Evolutionary conservation across 2,888 invertebrate species (phyloP), one percentile per base, ranked within the genome.

Genomic region (Anagyrus pseudococci): DNA sequence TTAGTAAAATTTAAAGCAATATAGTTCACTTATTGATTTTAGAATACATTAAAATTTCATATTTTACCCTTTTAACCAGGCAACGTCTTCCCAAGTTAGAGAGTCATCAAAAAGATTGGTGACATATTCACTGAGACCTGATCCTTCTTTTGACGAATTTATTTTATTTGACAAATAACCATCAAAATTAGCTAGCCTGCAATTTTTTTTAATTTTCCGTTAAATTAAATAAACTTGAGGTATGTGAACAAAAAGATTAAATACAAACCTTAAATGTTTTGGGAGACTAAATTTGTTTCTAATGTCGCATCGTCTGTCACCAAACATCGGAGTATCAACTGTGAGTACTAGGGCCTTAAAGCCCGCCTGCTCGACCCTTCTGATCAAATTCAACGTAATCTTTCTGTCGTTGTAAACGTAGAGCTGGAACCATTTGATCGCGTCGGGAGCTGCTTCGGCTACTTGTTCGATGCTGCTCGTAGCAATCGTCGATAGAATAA

Each of bases 381-480:
- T 76, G 1, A 98, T 87, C 66, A 97, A 83, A 69, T 85, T 84
- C 72, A 83, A 83, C 0, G 93, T 93, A 1, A 93, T 82, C 37
- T 88, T 82, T 68, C 90, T 87, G 78, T 95, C 90, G 66, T 85
- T 90, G 79, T 93, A 95, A 69, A 97, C 90, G 77, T 96, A 97
- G 0, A 97, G 85, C 81, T 98, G 95, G 78, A 95, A 94, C 94
- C 95, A 96, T 77, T 92, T 93, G 19, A 87, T 83, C 0, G 88
- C 88, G 15, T 86, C 79, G 0, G 94, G 93, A 1, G 92, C 90
- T 1, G 88, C 90, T 62, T 84, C 78, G 0, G 93, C 91, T 1
- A 96, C 89, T 77, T 96, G 94, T 81, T 96, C 96, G 55, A 97
- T 87, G 43, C 93, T 93, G 70, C 88, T 89, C 0, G 94, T 96